Percentiles rank a stretch among this genome's conserved stretches.
phyloP scores from a whole-genome alignment of 2,113 vertebrate species.

The Heloderma charlesbogerti region DNA sequence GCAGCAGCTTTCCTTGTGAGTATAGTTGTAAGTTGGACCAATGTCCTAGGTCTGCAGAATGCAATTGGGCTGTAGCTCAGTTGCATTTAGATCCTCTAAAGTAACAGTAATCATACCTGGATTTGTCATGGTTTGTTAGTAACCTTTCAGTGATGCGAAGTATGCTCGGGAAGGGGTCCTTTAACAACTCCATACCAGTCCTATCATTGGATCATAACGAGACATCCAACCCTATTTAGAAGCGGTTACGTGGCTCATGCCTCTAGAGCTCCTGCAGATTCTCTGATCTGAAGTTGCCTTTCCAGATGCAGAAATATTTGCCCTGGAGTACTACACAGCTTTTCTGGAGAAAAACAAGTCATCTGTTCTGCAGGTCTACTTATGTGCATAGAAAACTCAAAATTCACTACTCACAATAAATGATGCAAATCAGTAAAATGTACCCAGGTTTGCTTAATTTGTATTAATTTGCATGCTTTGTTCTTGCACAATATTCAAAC shows the following conservation, averaged over 20 bases:
- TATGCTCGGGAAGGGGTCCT: not conserved
- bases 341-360: not conserved
- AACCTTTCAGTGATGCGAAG: not conserved
- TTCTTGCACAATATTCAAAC: not conserved
- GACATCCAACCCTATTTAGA: not conserved
- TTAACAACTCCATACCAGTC: not conserved
- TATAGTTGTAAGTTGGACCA: not conserved
- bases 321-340: not conserved
- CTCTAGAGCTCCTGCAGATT: not conserved
- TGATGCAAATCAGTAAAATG: not conserved
- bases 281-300: not conserved
- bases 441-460: not conserved
- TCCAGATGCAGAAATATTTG: not conserved
- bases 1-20: not conserved
- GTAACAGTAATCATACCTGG: not conserved
- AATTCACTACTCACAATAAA: slow-evolving; percentile 10
- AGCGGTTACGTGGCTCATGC: not conserved
- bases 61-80: not conserved
- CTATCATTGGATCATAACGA: not conserved
- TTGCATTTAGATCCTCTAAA: not conserved
- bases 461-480: slow-evolving; percentile 12
- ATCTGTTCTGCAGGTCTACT: not conserved
- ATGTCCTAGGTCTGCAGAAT: not conserved
- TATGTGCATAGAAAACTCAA: not conserved
- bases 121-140: not conserved